Evolutionary conservation across 2,113 vertebrate genomes (phyloP).

Genomic region (Urocynchramus pylzowi): DNA sequence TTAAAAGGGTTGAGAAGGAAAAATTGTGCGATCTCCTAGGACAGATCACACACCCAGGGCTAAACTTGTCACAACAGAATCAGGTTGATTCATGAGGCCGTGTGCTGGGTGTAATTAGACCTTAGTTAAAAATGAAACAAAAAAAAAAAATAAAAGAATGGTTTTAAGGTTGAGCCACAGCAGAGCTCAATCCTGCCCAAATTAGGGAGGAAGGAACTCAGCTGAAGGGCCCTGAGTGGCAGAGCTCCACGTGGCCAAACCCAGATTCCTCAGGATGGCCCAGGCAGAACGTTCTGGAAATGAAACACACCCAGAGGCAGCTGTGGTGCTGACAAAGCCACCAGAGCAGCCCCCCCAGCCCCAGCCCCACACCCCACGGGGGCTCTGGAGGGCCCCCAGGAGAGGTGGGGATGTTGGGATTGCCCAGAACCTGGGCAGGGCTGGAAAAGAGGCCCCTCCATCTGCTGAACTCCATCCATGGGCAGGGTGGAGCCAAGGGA

Average conservation of each 20-base stretch:
- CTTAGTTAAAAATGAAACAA: neutral
- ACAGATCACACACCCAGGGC: slow-evolving; percentile 13
- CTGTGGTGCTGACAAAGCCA: neutral
- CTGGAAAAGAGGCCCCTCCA: slow-evolving; percentile 1
- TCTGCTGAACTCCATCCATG: slow-evolving; percentile 38
- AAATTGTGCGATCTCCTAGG: slow-evolving; percentile 11
- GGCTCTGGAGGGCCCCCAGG: neutral
- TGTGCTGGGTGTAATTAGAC: neutral
- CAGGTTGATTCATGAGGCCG: slow-evolving; percentile 21
- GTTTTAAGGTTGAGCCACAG: neutral
- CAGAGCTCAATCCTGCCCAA: slow-evolving; percentile 5
- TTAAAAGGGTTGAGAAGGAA: neutral
- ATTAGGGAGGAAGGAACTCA: neutral
- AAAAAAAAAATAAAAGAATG: neutral
- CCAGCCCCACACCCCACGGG: neutral
- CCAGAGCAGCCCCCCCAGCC: neutral
- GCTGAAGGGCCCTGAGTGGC: neutral
- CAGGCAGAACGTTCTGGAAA: slow-evolving; percentile 9
- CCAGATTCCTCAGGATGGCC: neutral
- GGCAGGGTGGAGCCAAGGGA: slow-evolving; percentile 11
- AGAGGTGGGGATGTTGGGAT: neutral
- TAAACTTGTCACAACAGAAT: slow-evolving; percentile 44
- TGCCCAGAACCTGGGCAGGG: neutral
- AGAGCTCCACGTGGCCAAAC: slow-evolving; percentile 1
- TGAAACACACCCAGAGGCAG: neutral